phyloP scores from a whole-genome alignment of 2,888 invertebrate genomes.

The Drosophila picticornis region DNA sequence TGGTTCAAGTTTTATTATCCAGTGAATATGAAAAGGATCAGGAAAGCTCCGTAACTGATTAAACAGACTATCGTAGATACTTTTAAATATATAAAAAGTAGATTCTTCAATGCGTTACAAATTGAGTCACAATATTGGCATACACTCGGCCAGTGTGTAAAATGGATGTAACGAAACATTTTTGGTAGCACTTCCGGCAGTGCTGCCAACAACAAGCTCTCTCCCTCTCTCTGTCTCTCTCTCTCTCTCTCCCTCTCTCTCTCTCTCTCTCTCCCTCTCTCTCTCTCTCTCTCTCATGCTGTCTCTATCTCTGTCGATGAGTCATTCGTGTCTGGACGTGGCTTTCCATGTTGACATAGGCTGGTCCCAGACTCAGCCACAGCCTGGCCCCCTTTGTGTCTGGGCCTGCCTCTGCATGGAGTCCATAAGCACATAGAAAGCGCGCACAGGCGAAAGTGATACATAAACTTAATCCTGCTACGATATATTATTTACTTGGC shows the following conservation, averaged over 20 bases:
- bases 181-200: background rate
- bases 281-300: background rate
- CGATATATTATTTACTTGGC: constrained; percentile 44
- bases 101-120: background rate
- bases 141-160: background rate
- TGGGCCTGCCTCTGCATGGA: background rate
- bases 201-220: background rate
- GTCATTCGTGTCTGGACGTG: constrained; percentile 56
- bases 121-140: background rate
- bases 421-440: constrained; percentile 43
- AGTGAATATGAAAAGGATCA: background rate
- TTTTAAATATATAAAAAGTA: background rate
- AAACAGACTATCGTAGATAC: background rate
- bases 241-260: background rate
- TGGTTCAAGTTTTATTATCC: background rate
- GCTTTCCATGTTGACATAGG: constrained; percentile 35
- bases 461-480: constrained; percentile 20
- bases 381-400: constrained; percentile 21
- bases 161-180: background rate
- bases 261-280: background rate
- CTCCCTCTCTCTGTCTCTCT: background rate
- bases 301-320: constrained; percentile 41
- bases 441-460: constrained; percentile 63
- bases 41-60: background rate
- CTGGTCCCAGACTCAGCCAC: constrained; percentile 12